Percentiles rank a stretch among this genome's conserved stretches.
Evolutionary conservation across 2,797 vertebrate genomes (phyloP).

Genomic region (Cuculus canorus): DNA sequence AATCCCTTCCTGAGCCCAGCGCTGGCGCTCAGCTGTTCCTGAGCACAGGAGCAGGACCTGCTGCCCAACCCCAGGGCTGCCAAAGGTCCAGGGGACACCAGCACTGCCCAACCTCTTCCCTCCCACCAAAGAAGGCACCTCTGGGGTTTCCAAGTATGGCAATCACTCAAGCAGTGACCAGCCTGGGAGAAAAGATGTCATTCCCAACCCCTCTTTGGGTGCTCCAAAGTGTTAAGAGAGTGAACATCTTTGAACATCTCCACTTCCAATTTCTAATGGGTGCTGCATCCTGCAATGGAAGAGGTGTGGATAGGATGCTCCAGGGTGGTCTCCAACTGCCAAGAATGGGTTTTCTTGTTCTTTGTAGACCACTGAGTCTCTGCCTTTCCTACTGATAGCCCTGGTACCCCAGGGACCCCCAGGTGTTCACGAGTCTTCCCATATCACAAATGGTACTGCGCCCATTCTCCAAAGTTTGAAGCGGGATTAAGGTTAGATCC

Average conservation of each 20-base stretch:
- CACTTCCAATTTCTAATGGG: background rate
- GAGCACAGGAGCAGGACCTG: background rate
- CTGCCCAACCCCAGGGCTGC: fast-evolving
- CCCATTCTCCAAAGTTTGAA: background rate
- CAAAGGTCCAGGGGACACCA: background rate
- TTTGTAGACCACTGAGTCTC: background rate
- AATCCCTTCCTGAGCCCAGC: background rate
- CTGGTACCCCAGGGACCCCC: background rate
- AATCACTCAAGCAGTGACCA: background rate
- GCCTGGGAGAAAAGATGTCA: background rate
- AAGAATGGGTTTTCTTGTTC: background rate
- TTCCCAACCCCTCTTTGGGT: background rate
- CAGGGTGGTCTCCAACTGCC: background rate
- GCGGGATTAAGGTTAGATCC: background rate
- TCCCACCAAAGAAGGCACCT: background rate
- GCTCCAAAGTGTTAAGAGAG: background rate
- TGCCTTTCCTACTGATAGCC: background rate
- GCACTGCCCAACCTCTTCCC: background rate
- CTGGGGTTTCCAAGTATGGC: background rate
- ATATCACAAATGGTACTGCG: background rate
- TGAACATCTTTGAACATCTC: background rate
- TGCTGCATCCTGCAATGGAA: background rate
- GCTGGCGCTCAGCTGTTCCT: background rate
- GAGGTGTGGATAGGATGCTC: background rate
- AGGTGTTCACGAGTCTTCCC: background rate